These are phyloP conservation scores for Cremastobaeus sp. DNA, from an alignment of 2,888 invertebrate genomes.

Conservation along the genomic window DNA sequence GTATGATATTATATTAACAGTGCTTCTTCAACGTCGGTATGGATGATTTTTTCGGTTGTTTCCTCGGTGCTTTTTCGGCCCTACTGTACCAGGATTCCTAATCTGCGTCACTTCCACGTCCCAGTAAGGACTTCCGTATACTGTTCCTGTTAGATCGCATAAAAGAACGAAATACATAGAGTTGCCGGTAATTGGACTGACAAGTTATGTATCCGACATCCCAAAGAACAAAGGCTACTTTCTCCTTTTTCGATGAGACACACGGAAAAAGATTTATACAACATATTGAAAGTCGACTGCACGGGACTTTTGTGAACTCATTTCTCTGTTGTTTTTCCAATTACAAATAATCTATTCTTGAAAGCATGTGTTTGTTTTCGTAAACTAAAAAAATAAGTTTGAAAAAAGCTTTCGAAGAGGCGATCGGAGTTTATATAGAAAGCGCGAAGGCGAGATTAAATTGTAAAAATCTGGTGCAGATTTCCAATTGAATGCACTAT, in stretches of 20 bases:
- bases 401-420: no score
- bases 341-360: no score
- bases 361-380: no score
- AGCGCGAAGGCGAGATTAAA: no score
- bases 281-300: no score
- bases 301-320: no score
- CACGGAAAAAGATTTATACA: slow-evolving; percentile 26
- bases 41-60: slow-evolving; percentile 25
- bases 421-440: no score
- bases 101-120: slow-evolving; percentile 18
- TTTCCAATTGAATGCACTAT: no score
- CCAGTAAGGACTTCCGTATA: slow-evolving; percentile 16
- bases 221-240: slow-evolving; percentile 36
- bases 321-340: no score
- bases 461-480: no score
- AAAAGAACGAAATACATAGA: slow-evolving; percentile 43
- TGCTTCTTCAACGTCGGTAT: slow-evolving; percentile 24
- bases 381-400: no score
- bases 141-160: slow-evolving; percentile 42
- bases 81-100: neutral
- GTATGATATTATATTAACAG: no score
- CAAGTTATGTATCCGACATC: slow-evolving; percentile 32
- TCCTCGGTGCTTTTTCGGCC: slow-evolving; percentile 5
- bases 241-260: slow-evolving; percentile 35
- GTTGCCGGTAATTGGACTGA: slow-evolving; percentile 35